Base-by-base conservation (phyloP, 2,888 invertebrate genomes). In the Stenodema calcarata region DNA sequence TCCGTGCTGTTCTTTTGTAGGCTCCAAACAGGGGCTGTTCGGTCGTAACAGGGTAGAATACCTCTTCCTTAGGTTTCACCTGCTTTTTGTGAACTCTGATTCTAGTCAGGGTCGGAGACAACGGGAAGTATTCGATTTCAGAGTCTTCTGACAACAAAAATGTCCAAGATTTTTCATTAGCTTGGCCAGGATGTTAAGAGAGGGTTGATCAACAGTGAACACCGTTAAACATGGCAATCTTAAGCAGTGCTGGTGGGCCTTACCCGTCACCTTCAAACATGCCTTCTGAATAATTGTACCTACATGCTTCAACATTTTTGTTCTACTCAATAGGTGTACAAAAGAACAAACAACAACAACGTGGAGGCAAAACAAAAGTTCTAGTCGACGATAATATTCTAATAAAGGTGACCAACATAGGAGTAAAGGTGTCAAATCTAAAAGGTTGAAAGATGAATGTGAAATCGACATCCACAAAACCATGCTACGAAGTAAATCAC, bases 111-210 rank as follows among this genome's bases (percentile, higher is more conserved):
- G 95, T 96, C 79, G 95, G 94, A 89, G 96, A 95, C 90, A 96
- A 95, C 90, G 96, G 95, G 91, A 95, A 95, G 91, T 95, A 96
- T 92, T 96, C 95, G 91, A 96, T 94, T 92, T 95, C 94, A 90
- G 94, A 92, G 90, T 94, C 94, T 93, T 95, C 95, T 95, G 95
- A 54, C 50, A 88, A 88, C 87, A 85, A 84, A 87, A 83, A 81
- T 41, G 75, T 42, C 42, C 42, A 42, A 75, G 30, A 28, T n/a
- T 41, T 78, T 78, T 44, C 44, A 50, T 80, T 84, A 87, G 73
- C 79, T 70, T 84, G 73, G 12, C 4, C 42, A 41, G 80, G 50
- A 7, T 11, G 70, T 82, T 69, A 82, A 18, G 4, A 82, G 16
- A 18, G 69, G 30, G 81, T 41, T 14, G 0, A 28, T 30, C 23